Percentiles rank a stretch among this genome's conserved stretches.
Conservation (phyloP, 1,140 invertebrate genomes). For the Linepithema humile region DNA sequence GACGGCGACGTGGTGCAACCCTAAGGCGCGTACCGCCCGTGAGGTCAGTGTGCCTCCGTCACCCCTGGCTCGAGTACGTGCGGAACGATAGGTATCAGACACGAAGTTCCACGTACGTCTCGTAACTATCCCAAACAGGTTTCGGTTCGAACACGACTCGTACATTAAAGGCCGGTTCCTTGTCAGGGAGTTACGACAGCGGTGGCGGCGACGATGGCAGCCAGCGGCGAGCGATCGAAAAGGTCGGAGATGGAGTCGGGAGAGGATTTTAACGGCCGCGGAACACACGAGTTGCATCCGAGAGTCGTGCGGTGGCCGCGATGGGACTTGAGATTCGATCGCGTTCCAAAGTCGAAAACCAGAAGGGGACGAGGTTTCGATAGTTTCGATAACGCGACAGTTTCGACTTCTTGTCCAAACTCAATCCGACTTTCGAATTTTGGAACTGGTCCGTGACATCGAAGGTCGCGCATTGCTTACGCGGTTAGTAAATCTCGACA, state of each 20-base stretch:
- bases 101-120: constrained; percentile 69
- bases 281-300: constrained; percentile 15
- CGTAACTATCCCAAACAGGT: constrained; percentile 78
- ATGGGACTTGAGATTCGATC: constrained; percentile 49
- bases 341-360: constrained; percentile 60
- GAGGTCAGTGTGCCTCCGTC: constrained; percentile 66
- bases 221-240: too few species aligned
- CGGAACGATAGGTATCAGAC: constrained; percentile 61
- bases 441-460: neutral
- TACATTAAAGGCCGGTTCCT: constrained; percentile 79
- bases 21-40: constrained; percentile 59
- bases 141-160: constrained; percentile 80
- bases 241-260: constrained; percentile 25
- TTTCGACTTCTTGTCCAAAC: constrained; percentile 40
- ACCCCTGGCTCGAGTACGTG: constrained; percentile 33
- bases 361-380: constrained; percentile 3
- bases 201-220: neutral
- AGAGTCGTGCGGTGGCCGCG: neutral
- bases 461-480: neutral
- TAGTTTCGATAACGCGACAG: constrained; percentile 24
- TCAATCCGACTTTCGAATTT: constrained; percentile 44
- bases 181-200: constrained; percentile 56
- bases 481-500: neutral
- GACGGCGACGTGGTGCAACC: constrained; percentile 54
- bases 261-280: constrained; percentile 56